Base-by-base conservation (phyloP, 2,888 invertebrate genomes). In the Allophyes oxyacanthae region DNA sequence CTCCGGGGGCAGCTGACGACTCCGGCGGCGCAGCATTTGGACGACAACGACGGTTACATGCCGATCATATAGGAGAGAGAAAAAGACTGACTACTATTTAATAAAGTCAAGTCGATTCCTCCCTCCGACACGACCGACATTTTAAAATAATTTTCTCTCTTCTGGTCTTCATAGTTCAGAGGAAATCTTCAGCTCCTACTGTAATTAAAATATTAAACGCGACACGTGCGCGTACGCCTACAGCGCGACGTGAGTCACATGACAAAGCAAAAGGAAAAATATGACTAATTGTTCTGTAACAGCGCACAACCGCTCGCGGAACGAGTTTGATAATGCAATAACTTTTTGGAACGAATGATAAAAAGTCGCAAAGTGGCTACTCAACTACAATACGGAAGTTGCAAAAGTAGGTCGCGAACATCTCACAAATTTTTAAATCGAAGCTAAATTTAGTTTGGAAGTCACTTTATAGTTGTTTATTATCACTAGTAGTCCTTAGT, bases 11-110 rank as follows among this genome's bases (percentile, higher is more conserved):
- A 41, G 32, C 58, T 42, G 48, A 55, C 40, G 60, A 57, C 59
- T 52, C 63, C 53, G 58, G 63, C 51, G 52, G 63, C 51, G 52
- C 52, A 68, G 65, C 64, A 42, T 56, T 57, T 11, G 46, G 69
- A 56, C 33, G 51, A 51, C 44, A 14, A 10, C 46, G 94, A 81
- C 67, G 89, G 73, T 79, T 82, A 87, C 85, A 94, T 95, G 94
- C 91, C 90, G 84, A 90, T 91, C 94, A 92, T 94, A 96, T 96
- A 96, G 96, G 96, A 96, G 96, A 96, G 96, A 96, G 96, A 96
- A 96, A 96, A 96, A 96, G 96, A 96, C 96, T 96, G 96, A 96
- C 96, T 96, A 83, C 7, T 69, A 81, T 84, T 83, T 59, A 75
- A 78, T 89, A 92, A 88, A 95, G 95, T 94, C 95, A 82, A 95